These are phyloP conservation scores for Chloroclysta siterata DNA, from an alignment of 2,888 invertebrate species.

Conservation along the genomic window DNA sequence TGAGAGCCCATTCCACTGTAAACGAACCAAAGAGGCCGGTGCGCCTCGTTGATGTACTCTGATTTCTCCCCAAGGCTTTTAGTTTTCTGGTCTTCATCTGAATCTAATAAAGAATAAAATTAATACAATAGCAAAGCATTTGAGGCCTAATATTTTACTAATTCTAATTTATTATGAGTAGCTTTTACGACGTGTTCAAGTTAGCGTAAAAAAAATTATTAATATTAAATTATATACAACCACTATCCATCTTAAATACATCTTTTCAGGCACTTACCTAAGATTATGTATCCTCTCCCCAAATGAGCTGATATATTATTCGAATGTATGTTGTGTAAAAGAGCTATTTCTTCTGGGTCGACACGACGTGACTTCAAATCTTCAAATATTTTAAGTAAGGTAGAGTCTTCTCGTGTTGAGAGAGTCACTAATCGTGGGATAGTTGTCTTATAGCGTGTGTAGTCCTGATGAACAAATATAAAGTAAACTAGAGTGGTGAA, in stretches of 20 bases:
- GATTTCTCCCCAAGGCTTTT: constrained; percentile 53
- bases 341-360: constrained; percentile 65
- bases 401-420: constrained; percentile 61
- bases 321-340: constrained; percentile 61
- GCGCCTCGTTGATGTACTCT: constrained; percentile 58
- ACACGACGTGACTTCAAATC: constrained; percentile 61
- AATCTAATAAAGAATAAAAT: no score
- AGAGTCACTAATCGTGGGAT: constrained; percentile 64
- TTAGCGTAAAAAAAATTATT: no score
- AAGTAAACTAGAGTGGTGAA: no score
- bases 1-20: constrained; percentile 91
- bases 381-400: constrained; percentile 54
- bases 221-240: no score
- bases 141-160: no score
- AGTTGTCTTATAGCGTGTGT: constrained; percentile 53
- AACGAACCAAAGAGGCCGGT: constrained; percentile 87
- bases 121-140: no score
- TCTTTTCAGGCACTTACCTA: constrained; percentile 10
- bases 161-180: no score
- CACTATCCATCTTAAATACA: no score
- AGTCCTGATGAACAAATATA: constrained; percentile 50
- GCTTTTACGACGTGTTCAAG: no score
- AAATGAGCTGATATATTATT: constrained; percentile 62
- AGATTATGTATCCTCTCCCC: constrained; percentile 60
- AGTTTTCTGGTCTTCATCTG: constrained; percentile 52